Evolutionary conservation across 2,888 invertebrate species (phyloP), one percentile per base, ranked within the genome.

Genomic region (Invenusta paracnida): DNA sequence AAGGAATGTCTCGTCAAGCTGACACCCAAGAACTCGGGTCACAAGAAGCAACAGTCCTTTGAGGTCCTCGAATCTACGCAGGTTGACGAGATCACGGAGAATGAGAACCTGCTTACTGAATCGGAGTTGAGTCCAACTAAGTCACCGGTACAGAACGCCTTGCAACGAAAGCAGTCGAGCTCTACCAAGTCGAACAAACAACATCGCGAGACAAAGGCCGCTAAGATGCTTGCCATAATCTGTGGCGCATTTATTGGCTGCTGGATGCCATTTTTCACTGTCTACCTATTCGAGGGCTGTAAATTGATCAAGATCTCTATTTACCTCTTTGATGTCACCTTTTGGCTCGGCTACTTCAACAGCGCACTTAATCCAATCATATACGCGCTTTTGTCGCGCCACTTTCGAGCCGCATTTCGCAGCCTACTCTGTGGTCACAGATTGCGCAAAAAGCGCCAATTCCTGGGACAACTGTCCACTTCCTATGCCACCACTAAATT

Each of bases 261-360:
- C 92, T 98, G 98, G 86, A 25, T 73, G 28, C 86, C 86, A 1
- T 86, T 86, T 30, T 86, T 86, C 73, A 96, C 96, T 81, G 95
- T 96, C 92, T 97, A 97, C 91, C 93, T 97, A 82, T 94, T 96
- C 85, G 93, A 96, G 13, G 96, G 96, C 0, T 91, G 97, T 96
- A 73, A 29, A 29, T 28, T 1, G n/a, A 2, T 73, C 25, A 17
- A 73, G 11, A 95, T 96, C 67, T 94, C 95, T 88, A 28, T 25
- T 2, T 5, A 29, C 1, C 93, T 96, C 86, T 97, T 97, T 93
- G 95, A 96, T 13, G 94, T 97, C 30, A 94, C 97, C 27, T 97
- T 98, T 92, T 98, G 98, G 97, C 93, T 98, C 87, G 98, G 98
- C 0, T 98, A 98, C 92, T 96, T 96, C 92, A 98, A 98, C 92